Base-by-base conservation (phyloP, 2,113 vertebrate species). In the Athene cunicularia region DNA sequence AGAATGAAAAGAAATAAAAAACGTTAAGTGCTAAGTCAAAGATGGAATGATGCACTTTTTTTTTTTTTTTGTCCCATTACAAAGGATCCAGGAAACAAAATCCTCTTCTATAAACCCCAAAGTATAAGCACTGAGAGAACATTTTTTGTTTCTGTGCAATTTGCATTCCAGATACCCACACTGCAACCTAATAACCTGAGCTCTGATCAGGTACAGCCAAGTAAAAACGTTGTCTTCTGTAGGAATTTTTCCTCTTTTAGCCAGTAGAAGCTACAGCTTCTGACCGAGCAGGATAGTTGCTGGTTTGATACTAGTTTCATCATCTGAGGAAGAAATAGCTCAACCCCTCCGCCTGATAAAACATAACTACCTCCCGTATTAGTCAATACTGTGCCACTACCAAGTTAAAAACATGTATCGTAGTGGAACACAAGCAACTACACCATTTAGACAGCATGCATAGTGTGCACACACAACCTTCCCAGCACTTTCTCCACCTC, bases 1-100 rank as follows among this genome's bases (percentile, higher is more conserved):
- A 83, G n/a, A 70, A 66, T 50, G 18, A 10, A 86, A 43, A 37
- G 41, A 86, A 88, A 96, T 76, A 93, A 86, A 84, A 77, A 77
- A 12, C 27, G 71, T 76, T 50, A 77, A 91, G 43, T 67, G 63
- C 76, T 92, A 71, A 91, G 75, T 77, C 47, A 86, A 60, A 56
- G 28, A 28, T 5, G 35, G 39, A 80, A 83, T 17, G 12, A 70
- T 49, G 45, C 27, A 62, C 19, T 8, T 68, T 85, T 37, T 37
- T 8, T 68, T 85, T 37, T 37, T 60, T 49, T 88, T 55, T 81
- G 8, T 59, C 35, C 26, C 35, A 6, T 76, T 67, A 35, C 24
- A 49, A 52, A 83, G 15, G 12, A 8, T 26, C 49, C 43, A 56
- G 28, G 24, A 79, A 90, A 32, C 22, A 67, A 95, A 90, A 58